Conservation (phyloP, 2,888 invertebrate species). For the Xiphydria camelus region DNA sequence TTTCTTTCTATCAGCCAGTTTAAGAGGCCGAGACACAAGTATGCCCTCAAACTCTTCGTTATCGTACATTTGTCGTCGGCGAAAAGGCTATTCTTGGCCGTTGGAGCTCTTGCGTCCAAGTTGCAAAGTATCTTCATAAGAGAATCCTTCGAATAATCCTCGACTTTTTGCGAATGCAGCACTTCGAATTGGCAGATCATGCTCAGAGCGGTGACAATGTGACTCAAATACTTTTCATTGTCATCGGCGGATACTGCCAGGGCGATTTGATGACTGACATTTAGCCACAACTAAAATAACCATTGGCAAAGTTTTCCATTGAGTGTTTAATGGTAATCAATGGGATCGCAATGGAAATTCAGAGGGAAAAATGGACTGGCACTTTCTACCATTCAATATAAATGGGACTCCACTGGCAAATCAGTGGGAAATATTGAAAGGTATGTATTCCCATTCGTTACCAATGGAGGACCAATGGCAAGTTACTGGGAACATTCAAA, state of each 20-base stretch:
- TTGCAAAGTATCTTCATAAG: slow-evolving; percentile 33
- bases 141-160: slow-evolving; percentile 15
- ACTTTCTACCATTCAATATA: too few species aligned
- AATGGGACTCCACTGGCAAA: too few species aligned
- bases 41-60: slow-evolving; percentile 44
- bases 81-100: slow-evolving; percentile 33
- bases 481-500: too few species aligned
- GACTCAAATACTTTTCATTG: slow-evolving; percentile 29
- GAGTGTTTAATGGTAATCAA: too few species aligned
- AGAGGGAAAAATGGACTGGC: too few species aligned
- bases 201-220: slow-evolving; percentile 37
- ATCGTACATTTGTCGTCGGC: slow-evolving; percentile 22
- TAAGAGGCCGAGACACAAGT: slow-evolving; percentile 42
- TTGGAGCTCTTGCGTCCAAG: slow-evolving; percentile 32
- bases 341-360: too few species aligned
- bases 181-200: slow-evolving; percentile 38
- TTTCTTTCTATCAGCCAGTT: slow-evolving; percentile 32
- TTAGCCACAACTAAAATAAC: too few species aligned
- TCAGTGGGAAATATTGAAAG: too few species aligned
- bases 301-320: too few species aligned
- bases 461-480: too few species aligned
- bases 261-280: slow-evolving; percentile 39
- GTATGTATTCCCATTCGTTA: too few species aligned
- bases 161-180: slow-evolving; percentile 16
- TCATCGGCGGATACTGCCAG: slow-evolving; percentile 32